Evolutionary conservation across 2,888 invertebrate species (phyloP).

Genomic region (Athalia rosae): DNA sequence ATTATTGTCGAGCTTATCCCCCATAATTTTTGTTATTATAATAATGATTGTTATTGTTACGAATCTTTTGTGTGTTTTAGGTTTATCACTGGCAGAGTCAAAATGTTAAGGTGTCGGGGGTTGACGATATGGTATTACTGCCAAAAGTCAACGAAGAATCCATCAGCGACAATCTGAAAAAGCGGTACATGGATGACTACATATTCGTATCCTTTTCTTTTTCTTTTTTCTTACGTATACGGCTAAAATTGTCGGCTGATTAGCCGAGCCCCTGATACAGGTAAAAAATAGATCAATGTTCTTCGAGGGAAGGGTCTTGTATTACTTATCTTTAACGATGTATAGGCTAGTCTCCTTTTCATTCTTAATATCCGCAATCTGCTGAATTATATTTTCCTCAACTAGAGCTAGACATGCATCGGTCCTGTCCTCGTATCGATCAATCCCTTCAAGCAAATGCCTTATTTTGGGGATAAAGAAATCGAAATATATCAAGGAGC

Average conservation of each 20-base stretch:
- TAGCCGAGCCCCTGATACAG: too few species aligned
- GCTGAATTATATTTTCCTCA: conserved; percentile 60
- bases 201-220: conserved; percentile 78
- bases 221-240: too few species aligned
- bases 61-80: conserved; percentile 64
- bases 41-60: not conserved
- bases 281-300: not conserved
- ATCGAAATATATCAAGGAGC: conserved; percentile 78
- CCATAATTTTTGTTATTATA: not conserved
- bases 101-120: conserved; percentile 81
- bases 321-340: conserved; percentile 21
- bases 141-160: conserved; percentile 78
- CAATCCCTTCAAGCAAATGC: conserved; percentile 80
- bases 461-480: conserved; percentile 80
- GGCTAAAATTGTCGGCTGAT: too few species aligned
- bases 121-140: conserved; percentile 83
- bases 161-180: conserved; percentile 81
- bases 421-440: conserved; percentile 80
- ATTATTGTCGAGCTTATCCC: not conserved
- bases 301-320: conserved; percentile 2
- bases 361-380: not conserved
- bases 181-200: conserved; percentile 80
- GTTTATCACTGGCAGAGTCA: conserved; percentile 83
- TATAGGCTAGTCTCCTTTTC: not conserved
- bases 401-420: conserved; percentile 77